Evolutionary conservation across 2,888 invertebrate genomes (phyloP), one percentile per base, ranked within the genome.

Genomic region (Cephonodes hylas): DNA sequence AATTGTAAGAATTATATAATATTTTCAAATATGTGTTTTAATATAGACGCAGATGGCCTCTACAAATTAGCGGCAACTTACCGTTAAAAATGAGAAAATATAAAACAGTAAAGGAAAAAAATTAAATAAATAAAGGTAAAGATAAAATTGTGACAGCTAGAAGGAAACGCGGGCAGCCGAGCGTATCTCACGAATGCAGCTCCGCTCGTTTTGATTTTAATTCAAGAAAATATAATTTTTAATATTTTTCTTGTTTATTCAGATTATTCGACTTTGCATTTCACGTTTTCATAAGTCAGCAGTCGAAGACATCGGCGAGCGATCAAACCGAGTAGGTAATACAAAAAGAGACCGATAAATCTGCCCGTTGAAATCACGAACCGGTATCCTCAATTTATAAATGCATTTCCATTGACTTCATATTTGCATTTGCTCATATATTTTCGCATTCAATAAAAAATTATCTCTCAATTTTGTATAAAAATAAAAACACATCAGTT

Each of bases 121-220:
- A 53, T 18, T 53, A 64, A 58, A 45, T 58, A 60, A 60, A 60
- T 60, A 60, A 60, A 83, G 76, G 76, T 76, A 77, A 81, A 84
- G 83, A 85, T 84, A 84, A 84, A 85, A 84, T 76, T 81, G 79
- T 85, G 85, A 83, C 86, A 82, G 83, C 79, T 74, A 72, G 80
- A 77, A 82, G 84, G 84, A 84, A 86, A 79, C 79, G 77, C 66
- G 76, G 74, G 79, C 80, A 81, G 76, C 83, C 74, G 70, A 77
- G 81, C 85, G 81, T 80, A 81, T 83, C 83, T 80, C 78, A 78
- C 80, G 77, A 81, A 84, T 81, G 85, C 85, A 82, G 77, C 77
- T 68, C 62, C 73, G 75, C 74, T 75, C 77, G 71, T 80, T 84
- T 81, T 80, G 79, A 81, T 78, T 79, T 82, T 81, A 81, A 84